Conservation (phyloP, 2,797 vertebrate genomes). For the Balearica regulorum region DNA sequence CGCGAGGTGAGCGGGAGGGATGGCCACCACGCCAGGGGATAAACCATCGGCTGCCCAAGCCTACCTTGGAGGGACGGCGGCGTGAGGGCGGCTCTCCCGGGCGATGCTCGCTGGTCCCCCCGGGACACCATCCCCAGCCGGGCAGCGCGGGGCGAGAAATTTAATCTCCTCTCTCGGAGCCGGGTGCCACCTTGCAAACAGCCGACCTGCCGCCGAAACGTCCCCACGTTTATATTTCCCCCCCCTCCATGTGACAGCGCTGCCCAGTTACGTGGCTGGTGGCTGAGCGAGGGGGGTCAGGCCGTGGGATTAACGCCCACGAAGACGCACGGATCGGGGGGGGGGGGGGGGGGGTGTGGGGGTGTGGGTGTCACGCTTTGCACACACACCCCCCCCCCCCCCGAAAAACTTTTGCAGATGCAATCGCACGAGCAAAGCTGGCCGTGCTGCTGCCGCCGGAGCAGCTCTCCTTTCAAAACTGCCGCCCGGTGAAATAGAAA, state of each 20-base stretch:
- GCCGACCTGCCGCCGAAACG: rapidly evolving
- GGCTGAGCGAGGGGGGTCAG: neutral
- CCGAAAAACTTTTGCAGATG: neutral
- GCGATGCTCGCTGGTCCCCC: neutral
- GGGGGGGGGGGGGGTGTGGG: too few relatives aligned
- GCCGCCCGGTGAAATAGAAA: neutral
- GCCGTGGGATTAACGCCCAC: rapidly evolving
- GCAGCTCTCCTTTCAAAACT: neutral
- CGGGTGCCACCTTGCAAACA: neutral
- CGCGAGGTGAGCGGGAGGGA: neutral
- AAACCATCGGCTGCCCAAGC: neutral
- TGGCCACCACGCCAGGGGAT: rapidly evolving
- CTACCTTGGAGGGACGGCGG: neutral
- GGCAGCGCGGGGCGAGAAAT: rapidly evolving
- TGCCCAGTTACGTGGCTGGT: neutral
- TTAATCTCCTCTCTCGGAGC: neutral
- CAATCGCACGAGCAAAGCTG: neutral
- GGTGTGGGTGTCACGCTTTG: rapidly evolving
- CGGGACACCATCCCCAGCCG: rapidly evolving
- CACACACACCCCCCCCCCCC: too few relatives aligned
- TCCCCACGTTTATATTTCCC: neutral
- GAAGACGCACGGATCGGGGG: neutral
- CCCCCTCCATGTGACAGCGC: neutral
- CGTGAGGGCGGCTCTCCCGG: rapidly evolving
- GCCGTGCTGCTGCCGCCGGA: neutral